Base-by-base conservation (phyloP, 2,797 vertebrate species). In the Coilia nasus region DNA sequence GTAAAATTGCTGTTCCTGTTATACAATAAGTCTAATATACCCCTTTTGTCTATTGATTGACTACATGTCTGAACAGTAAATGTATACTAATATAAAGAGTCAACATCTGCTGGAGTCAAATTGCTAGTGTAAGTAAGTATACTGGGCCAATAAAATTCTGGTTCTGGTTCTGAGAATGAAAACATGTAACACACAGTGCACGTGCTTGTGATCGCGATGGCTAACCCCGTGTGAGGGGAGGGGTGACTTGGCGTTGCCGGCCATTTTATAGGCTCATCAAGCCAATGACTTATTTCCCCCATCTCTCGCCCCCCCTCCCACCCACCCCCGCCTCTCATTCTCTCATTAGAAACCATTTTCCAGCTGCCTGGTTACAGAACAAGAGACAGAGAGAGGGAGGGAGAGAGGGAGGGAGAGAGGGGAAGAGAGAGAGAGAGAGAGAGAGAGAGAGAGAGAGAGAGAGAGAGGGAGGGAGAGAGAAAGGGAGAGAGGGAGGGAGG, bases 311-410 rank as follows among this genome's bases (percentile, higher is more conserved):
- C 87, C 46, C 71, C 19, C 81, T 59, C 59, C 83, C 81, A 64
- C 81, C 84, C 90, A 93, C 93, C 90, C 90, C 94, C 91, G 93
- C 92, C 94, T 93, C 94, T 81, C 95, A 92, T 93, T 93, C 91
- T 96, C 96, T 97, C 97, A 97, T 97, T 97, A 97, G 95, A 96
- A 96, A 94, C 96, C 96, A 96, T 98, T 96, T 96, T 93, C 95
- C 96, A 95, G 96, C 95, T 59, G 96, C 95, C 96, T 96, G 96
- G 97, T 96, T 95, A 95, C 95, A 95, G 94, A 95, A 92, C 90
- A 90, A 78, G 71, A 75, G 67, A 75, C 28, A 71, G 67, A 59
- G 57, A 59, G 3, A 59, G 57, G 21, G 57, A 59, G 19, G 21
- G 50, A 14, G 14, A 54, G 50, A 54, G 50, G 14, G 1, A 54